These are phyloP conservation scores for Oscheius sp. DNA, from an alignment of 1,140 invertebrate species.

Conservation along the genomic window DNA sequence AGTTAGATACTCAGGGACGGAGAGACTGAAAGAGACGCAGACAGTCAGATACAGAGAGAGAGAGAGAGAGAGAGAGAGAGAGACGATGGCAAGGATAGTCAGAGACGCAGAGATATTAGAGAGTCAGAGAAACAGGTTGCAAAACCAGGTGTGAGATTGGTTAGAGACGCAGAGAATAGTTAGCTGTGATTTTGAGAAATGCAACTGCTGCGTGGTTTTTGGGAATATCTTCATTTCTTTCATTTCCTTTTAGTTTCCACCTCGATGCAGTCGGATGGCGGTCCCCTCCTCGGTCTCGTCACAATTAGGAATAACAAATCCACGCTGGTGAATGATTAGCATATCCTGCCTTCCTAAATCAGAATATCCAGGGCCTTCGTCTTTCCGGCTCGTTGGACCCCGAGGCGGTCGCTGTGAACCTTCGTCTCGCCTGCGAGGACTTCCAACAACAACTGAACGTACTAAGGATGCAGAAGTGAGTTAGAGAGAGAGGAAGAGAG, in stretches of 20 bases:
- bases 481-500: neutral
- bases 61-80: too few relatives aligned
- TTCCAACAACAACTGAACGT: neutral
- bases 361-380: neutral
- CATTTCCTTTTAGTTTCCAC: neutral
- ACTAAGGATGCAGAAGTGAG: constrained; percentile 1
- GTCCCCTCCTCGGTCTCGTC: neutral
- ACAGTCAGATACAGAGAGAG: too few relatives aligned
- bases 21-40: too few relatives aligned
- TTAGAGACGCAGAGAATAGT: too few relatives aligned
- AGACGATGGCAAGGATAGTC: too few relatives aligned
- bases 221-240: too few relatives aligned
- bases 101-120: too few relatives aligned
- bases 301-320: neutral
- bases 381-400: neutral
- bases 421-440: neutral
- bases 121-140: too few relatives aligned
- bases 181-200: too few relatives aligned
- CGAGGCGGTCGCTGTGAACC: neutral
- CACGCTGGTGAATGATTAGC: neutral
- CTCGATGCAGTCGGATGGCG: neutral
- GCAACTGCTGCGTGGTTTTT: too few relatives aligned
- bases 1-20: too few relatives aligned
- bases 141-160: too few relatives aligned
- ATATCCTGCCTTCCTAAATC: neutral